Evolutionary conservation across 2,797 vertebrate genomes (phyloP), one percentile per base, ranked within the genome.

Genomic region (Podarcis siculus): DNA sequence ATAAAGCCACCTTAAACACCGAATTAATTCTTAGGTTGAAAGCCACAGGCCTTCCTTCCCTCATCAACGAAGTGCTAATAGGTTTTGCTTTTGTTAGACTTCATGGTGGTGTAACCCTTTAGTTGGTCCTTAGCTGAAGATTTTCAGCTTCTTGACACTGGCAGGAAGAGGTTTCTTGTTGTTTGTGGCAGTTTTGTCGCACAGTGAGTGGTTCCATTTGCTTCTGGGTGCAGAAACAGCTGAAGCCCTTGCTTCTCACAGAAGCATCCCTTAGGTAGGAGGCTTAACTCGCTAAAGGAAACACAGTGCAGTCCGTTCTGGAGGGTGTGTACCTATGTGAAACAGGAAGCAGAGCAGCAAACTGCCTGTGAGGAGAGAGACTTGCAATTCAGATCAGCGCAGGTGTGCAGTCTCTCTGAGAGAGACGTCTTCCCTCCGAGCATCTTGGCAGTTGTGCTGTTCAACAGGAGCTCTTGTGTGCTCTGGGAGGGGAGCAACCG

Each of bases 321-420:
- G 92, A 96, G 96, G 97, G 97, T 96, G 97, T 97, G 96, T 96
- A 95, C 96, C 92, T 91, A 45, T 37, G 91, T 93, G 96, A 95
- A 97, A 95, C 96, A 97, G 97, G 97, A 97, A 97, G 96, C 94
- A 61, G 87, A 90, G 91, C 94, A 55, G 90, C 88, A 82, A 55
- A 92, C 91, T 39, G 92, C 88, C 93, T 91, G 80, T 83, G 90
- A 17, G 49, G 79, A 79, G 88, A 19, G 91, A 95, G 94, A 90
- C 91, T 90, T 92, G 92, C 87, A 42, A 87, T 93, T 89, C 37
- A 2, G 87, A 89, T 88, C 86, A 86, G 71, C 79, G 94, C 97
- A 97, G 97, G 97, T 97, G 97, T 96, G 96, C 95, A 32, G 92
- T 78, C 92, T 88, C 88, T 61, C 86, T 0, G 86, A 89, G 72